A percentile compares a stretch with the other conserved stretches of the same genome.
phyloP scores from a whole-genome alignment of 2,113 vertebrate genomes.

The Stegastes partitus region DNA sequence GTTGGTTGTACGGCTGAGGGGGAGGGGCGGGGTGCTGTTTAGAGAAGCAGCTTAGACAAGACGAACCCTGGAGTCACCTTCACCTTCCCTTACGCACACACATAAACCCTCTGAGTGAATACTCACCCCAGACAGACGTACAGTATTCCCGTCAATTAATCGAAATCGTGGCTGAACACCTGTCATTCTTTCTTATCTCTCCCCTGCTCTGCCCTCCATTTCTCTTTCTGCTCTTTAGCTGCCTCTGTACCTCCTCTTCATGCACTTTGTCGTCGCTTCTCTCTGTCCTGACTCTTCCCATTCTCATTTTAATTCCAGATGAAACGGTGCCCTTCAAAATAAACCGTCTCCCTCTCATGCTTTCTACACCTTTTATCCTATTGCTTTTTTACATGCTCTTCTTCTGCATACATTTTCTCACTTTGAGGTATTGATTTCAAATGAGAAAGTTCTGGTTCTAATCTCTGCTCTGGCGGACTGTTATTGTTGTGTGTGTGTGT shows the following conservation, averaged over 20 bases:
- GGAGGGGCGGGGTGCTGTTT: constrained; percentile 29
- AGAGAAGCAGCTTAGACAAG: constrained; percentile 57
- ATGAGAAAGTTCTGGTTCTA: constrained; percentile 43
- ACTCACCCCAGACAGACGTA: constrained; percentile 12
- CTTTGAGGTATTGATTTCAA: constrained; percentile 53
- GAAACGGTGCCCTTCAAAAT: constrained; percentile 68
- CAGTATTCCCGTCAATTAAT: constrained; percentile 54
- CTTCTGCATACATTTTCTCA: constrained; percentile 13
- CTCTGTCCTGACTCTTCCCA: constrained; percentile 34
- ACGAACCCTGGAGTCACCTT: constrained; percentile 69
- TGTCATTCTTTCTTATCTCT: constrained; percentile 60
- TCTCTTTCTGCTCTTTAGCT: constrained; percentile 41
- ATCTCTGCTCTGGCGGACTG: constrained; percentile 16
- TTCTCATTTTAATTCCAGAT: constrained; percentile 63
- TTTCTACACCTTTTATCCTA: constrained; percentile 33
- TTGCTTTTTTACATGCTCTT: constrained; percentile 1
- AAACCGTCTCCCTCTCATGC: constrained; percentile 21
- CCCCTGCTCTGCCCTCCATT: constrained; percentile 37
- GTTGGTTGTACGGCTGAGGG: constrained; percentile 26
- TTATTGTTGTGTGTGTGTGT: constrained; percentile 5
- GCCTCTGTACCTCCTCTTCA: constrained; percentile 36
- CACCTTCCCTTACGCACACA: constrained; percentile 32
- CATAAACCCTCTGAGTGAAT: constrained; percentile 22
- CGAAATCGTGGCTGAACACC: constrained; percentile 51
- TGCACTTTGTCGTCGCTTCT: constrained; percentile 26